Base-by-base conservation (phyloP, 2,888 invertebrate species). In the Romanomermis culicivorax region DNA sequence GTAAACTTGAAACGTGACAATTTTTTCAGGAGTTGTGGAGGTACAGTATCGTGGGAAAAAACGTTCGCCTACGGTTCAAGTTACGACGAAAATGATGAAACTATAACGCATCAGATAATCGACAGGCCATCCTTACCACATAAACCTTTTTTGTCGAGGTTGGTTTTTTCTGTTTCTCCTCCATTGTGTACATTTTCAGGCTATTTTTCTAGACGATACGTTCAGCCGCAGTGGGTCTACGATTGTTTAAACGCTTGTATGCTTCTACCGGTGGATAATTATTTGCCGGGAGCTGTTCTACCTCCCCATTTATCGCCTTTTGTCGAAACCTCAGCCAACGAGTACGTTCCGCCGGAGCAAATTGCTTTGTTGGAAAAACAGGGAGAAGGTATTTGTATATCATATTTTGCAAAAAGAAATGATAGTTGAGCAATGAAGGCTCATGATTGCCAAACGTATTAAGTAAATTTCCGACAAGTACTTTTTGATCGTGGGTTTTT, bases 221-320 rank as follows among this genome's bases (percentile, higher is more conserved):
- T 97, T 17, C 97, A 97, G 71, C 95, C 97, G 0, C 97, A 97
- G 69, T 97, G 95, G 95, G 77, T 97, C 1, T 93, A 88, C 72
- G 97, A 99, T 74, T 82, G 83, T 67, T 79, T 97, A 1, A 99
- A 99, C 74, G 80, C 83, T 1, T 77, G 84, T 54, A 76, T 79
- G 60, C 72, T 91, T 52, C 73, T 93, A 54, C 89, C 93, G 0
- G 83, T 87, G 2, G 84, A 87, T 65, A 83, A 85, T 67, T 97
- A 95, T 71, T 80, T 93, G 63, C 80, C 87, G 67, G 93, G 91
- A 17, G 83, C 80, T 52, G 72, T 78, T 3, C 74, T 97, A 57
- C 97, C 97, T 1, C 88, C 97, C 1, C 97, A 99, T 75, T 74
- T 99, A 58, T 95, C 93, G 55, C 97, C 97, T 60, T 99, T 99